Percentiles rank a stretch among this genome's conserved stretches.
Evolutionary conservation across 2,888 invertebrate genomes (phyloP).

Genomic region (Patella ulyssiponensis): DNA sequence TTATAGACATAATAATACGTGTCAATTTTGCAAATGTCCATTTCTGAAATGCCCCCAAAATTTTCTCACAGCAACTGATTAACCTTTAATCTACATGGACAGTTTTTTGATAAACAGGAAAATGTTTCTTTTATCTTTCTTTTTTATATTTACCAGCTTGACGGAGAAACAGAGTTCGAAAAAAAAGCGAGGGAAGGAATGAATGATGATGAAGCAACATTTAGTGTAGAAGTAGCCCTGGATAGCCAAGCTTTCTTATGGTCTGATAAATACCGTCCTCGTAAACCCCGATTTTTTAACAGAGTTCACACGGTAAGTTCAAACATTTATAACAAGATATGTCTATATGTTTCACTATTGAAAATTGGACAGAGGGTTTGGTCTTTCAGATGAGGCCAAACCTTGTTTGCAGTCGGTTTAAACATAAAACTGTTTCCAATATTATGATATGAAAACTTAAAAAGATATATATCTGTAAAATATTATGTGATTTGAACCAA

Average conservation of each 20-base stretch:
- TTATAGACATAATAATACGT: no score
- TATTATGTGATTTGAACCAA: neutral
- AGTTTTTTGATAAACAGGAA: neutral
- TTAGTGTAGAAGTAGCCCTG: slow-evolving; percentile 88
- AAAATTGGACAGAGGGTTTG: neutral
- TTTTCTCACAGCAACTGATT: no score
- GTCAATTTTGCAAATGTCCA: no score
- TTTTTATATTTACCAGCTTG: slow-evolving; percentile 57
- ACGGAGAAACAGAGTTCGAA: slow-evolving; percentile 81
- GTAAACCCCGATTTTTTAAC: slow-evolving; percentile 98
- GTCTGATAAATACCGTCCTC: slow-evolving; percentile 97
- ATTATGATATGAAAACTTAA: no score
- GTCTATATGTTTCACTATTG: neutral
- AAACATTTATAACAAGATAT: neutral
- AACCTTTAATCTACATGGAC: no score
- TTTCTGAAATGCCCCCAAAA: no score
- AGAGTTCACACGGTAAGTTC: slow-evolving; percentile 75
- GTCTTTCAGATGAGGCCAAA: neutral
- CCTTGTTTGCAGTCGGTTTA: no score
- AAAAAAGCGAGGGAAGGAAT: slow-evolving; percentile 84
- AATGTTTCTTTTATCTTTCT: neutral
- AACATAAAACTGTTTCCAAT: no score
- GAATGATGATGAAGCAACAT: slow-evolving; percentile 87
- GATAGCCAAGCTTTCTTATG: slow-evolving; percentile 91
- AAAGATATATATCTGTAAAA: no score